Evolutionary conservation across 2,113 vertebrate genomes (phyloP), one percentile per base, ranked within the genome.

Genomic region (Ornithorhynchus anatinus): DNA sequence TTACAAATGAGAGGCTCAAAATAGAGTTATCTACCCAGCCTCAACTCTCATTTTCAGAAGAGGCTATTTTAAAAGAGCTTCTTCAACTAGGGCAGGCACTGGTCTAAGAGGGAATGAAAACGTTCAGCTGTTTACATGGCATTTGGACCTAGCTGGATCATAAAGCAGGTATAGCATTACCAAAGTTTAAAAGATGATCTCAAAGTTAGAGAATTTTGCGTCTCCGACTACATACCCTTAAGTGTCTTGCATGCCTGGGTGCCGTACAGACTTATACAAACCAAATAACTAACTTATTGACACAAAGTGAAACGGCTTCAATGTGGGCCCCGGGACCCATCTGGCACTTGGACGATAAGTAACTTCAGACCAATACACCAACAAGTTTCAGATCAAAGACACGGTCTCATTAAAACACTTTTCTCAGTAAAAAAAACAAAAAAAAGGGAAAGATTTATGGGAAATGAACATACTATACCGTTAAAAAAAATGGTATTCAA

Each of bases 281-380:
- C n/a, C n/a, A n/a, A n/a, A n/a, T n/a, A n/a, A n/a, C n/a, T n/a
- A n/a, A n/a, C n/a, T n/a, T n/a, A n/a, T n/a, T n/a, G n/a, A n/a
- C n/a, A 1, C 16, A 13, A 0, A 0, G 20, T 7, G 25, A 2
- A 2, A 23, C 3, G 17, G 35, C 22, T 0, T 2, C n/a, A n/a
- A n/a, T n/a, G n/a, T n/a, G n/a, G n/a, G n/a, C n/a, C n/a, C n/a
- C n/a, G n/a, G n/a, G n/a, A n/a, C n/a, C n/a, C n/a, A n/a, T n/a
- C n/a, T n/a, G n/a, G n/a, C n/a, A n/a, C n/a, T n/a, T n/a, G n/a
- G n/a, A n/a, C n/a, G n/a, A n/a, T n/a, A n/a, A n/a, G n/a, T n/a
- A n/a, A n/a, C n/a, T n/a, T n/a, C n/a, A n/a, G n/a, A n/a, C n/a
- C n/a, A n/a, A n/a, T n/a, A n/a, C n/a, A n/a, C n/a, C n/a, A n/a